These are phyloP conservation scores for Trichechus manatus DNA, from an alignment of 2,113 vertebrate genomes.

Conservation along the genomic window DNA sequence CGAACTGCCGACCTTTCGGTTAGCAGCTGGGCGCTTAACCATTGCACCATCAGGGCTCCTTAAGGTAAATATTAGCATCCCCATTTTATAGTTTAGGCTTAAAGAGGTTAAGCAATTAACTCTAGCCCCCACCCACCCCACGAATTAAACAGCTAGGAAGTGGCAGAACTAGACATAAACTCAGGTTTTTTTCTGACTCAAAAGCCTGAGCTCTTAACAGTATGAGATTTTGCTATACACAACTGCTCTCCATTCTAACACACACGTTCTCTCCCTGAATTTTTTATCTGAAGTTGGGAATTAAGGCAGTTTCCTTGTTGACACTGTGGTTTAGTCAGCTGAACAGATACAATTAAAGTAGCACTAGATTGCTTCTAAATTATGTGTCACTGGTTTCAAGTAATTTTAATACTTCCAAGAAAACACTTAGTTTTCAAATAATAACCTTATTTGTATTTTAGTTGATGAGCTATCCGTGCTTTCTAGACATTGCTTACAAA, in stretches of 20 bases:
- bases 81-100: background rate
- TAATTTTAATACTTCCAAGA: slow-evolving; percentile 30
- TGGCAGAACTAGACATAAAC: slow-evolving; percentile 6
- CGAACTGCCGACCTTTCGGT: too few species aligned
- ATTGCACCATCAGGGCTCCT: too few species aligned
- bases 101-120: background rate
- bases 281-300: slow-evolving; percentile 17
- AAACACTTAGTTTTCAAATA: slow-evolving; percentile 44
- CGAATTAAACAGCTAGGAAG: background rate
- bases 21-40: background rate
- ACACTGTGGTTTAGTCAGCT: background rate
- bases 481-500: slow-evolving; percentile 43
- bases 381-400: background rate
- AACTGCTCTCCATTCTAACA: background rate
- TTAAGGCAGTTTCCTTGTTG: background rate
- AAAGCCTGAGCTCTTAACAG: background rate
- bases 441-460: slow-evolving; percentile 34
- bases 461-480: background rate
- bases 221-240: background rate
- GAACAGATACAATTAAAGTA: slow-evolving; percentile 7
- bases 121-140: background rate
- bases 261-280: background rate
- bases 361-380: background rate
- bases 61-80: background rate
- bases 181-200: background rate